phyloP scores from a whole-genome alignment of 1,140 invertebrate species.

The Sitodiplosis mosellana region DNA sequence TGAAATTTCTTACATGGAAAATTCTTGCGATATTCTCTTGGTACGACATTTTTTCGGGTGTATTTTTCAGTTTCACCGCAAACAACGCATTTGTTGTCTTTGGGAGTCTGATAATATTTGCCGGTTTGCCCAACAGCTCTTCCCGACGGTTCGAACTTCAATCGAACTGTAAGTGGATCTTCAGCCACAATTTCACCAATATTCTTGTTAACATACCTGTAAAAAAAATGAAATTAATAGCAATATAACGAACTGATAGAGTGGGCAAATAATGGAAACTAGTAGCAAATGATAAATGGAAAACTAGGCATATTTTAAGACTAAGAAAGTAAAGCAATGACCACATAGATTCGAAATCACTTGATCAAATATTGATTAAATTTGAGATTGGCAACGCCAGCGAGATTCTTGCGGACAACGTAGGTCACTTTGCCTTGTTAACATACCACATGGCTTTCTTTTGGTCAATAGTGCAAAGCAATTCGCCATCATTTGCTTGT shows the following conservation, averaged over 20 bases:
- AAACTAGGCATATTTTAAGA: no score
- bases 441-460: conserved; percentile 63
- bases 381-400: no score
- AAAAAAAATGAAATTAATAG: conserved; percentile 5
- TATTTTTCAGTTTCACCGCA: conserved; percentile 53
- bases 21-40: conserved; percentile 65
- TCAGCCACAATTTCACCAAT: conserved; percentile 40
- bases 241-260: no score
- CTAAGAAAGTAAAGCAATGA: no score
- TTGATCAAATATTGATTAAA: no score
- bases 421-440: no score
- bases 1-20: conserved; percentile 40
- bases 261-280: no score
- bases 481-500: conserved; percentile 58
- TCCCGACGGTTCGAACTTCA: conserved; percentile 67
- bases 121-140: conserved; percentile 47
- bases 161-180: conserved; percentile 52
- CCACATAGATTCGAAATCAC: no score
- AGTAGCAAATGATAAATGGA: no score
- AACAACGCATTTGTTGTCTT: conserved; percentile 70
- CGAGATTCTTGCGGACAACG: no score
- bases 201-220: conserved; percentile 44
- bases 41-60: conserved; percentile 64
- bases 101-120: conserved; percentile 51
- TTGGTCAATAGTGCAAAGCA: conserved; percentile 61